Evolutionary conservation across 30 jellyfish, hydroid and myxozoan genomes (phyloP).

Genomic region (Aurelia sp.): DNA sequence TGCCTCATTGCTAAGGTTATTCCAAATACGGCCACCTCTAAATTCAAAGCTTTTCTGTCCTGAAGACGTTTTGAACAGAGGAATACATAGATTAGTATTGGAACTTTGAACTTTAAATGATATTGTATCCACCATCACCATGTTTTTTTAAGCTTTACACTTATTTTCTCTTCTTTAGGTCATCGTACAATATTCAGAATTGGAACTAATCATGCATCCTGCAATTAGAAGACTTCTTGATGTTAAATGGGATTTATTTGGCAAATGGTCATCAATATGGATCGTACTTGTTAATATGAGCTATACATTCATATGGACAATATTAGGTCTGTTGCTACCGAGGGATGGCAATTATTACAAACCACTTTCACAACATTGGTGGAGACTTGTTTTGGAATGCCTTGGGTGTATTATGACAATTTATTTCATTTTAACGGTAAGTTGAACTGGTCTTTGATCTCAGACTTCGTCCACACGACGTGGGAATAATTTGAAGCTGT

Average conservation of each 20-base stretch:
- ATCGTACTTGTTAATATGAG: slow-evolving; percentile 77
- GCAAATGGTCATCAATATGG: slow-evolving; percentile 90
- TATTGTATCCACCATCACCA: no score
- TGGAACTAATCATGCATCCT: slow-evolving; percentile 98
- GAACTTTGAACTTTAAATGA: no score
- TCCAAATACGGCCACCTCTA: no score
- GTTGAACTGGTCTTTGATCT: background rate
- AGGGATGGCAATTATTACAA: slow-evolving; percentile 89
- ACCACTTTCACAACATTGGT: slow-evolving; percentile 85
- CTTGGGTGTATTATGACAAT: slow-evolving; percentile 93
- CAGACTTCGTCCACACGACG: background rate
- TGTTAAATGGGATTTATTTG: slow-evolving; percentile 92
- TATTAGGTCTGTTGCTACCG: slow-evolving; percentile 87
- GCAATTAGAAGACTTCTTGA: slow-evolving; percentile 91
- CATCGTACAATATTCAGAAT: slow-evolving; percentile 85
- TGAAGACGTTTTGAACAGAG: no score
- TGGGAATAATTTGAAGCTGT: no score
- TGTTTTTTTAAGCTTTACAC: no score
- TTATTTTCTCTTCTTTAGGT: slow-evolving; percentile 47
- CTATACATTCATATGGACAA: slow-evolving; percentile 94
- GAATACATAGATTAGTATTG: no score
- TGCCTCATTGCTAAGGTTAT: no score
- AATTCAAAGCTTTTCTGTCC: no score
- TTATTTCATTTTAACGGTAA: slow-evolving; percentile 90
- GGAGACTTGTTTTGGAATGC: slow-evolving; percentile 94